Conservation (phyloP, 2,888 invertebrate genomes). For the Athripsodes cinereus region DNA sequence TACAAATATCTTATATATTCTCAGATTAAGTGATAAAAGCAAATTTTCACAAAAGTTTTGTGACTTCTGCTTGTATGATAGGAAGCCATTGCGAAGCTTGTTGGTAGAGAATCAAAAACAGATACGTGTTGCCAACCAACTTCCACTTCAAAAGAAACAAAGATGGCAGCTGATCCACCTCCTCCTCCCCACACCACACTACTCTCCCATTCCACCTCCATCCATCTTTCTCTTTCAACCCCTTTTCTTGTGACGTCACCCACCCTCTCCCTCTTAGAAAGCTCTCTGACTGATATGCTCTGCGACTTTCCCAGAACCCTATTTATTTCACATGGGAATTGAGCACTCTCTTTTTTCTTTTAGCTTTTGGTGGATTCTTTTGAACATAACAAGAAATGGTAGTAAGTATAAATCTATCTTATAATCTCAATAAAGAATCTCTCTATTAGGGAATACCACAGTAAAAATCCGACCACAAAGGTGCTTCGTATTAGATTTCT, state of each 20-base stretch:
- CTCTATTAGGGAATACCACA: not conserved
- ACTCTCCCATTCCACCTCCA: not conserved
- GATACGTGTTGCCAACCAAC: slow-evolving; percentile 8
- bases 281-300: slow-evolving; percentile 11
- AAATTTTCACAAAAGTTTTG: not conserved
- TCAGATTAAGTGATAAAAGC: too few species aligned
- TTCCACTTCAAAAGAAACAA: slow-evolving; percentile 21
- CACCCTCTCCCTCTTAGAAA: slow-evolving; percentile 7
- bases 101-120: slow-evolving; percentile 16
- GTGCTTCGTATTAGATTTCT: too few species aligned
- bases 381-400: slow-evolving; percentile 10
- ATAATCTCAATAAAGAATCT: slow-evolving; percentile 5
- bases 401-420: slow-evolving; percentile 16
- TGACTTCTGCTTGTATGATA: not conserved
- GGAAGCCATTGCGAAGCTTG: slow-evolving; percentile 9
- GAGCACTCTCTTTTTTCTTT: slow-evolving; percentile 9
- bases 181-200: not conserved
- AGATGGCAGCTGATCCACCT: slow-evolving; percentile 20
- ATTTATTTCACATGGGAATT: slow-evolving; percentile 21
- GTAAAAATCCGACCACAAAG: too few species aligned
- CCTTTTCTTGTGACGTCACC: slow-evolving; percentile 4
- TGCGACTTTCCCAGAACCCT: slow-evolving; percentile 16
- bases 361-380: slow-evolving; percentile 14
- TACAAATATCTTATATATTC: too few species aligned
- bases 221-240: not conserved